Base-by-base conservation (phyloP, 2,888 invertebrate genomes). In the Drosophila mimetica region DNA sequence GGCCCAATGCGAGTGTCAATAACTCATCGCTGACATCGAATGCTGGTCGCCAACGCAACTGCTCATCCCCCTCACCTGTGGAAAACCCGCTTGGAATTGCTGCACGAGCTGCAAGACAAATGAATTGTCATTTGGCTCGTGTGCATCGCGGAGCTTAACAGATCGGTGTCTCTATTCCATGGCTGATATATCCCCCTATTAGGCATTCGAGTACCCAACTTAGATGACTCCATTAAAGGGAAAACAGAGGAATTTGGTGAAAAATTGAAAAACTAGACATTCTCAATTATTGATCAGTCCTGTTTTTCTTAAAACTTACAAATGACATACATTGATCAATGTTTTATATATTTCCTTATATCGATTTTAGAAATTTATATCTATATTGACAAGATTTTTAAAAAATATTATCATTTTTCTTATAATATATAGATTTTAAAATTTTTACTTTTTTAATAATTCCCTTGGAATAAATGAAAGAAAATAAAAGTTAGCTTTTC, bases 41-140 rank as follows among this genome's bases (percentile, higher is more conserved):
- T 71, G 74, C 75, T 74, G 75, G 72, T 75, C 64, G 65, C 71
- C 61, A 57, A 55, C 71, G 71, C 70, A 67, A 36, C 34, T 69
- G 30, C 13, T 34, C 25, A 13, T 18, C 41, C 25, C 51, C 28
- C 52, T 46, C 16, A 25, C 34, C 44, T 11, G 9, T 37, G 48
- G 37, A 34, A 67, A 73, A 36, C 64, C 67, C 79, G 80, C 79
- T 83, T 74, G 60, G 59, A 59, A 66, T 67, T 82, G 74, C 66
- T 61, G 42, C 36, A 46, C 51, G 41, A 63, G 50, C 20, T 39
- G 42, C 41, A 83, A 85, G 88, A 82, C 58, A 86, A 82, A 82
- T 82, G 74, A 85, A 76, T 61, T 82, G 86, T 75, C 86, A 85
- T 87, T 85, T 87, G 83, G 51, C 59, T 51, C 47, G 53, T 57